Percentiles rank a stretch among this genome's conserved stretches.
Conservation (phyloP, 2,113 vertebrate genomes). For the Malurus alboscapulatus region DNA sequence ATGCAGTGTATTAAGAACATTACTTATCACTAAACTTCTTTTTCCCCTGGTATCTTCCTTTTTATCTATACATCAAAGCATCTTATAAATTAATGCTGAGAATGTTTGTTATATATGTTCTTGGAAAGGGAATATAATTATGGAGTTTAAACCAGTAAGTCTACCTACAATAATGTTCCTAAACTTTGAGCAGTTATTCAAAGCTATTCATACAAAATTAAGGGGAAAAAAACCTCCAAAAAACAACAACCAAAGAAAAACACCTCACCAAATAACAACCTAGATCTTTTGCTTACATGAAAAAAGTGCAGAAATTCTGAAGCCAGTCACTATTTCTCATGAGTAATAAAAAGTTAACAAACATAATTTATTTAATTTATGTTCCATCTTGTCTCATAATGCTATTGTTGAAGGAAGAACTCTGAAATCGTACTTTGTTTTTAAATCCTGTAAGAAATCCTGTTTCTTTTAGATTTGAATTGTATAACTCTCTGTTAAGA, state of each 20-base stretch:
- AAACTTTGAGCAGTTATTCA: background rate
- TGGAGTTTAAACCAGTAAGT: background rate
- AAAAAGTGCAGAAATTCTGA: background rate
- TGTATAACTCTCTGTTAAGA: background rate
- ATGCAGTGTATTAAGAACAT: background rate
- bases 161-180: background rate
- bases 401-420: background rate
- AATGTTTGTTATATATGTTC: background rate
- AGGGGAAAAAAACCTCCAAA: background rate
- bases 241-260: background rate
- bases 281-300: background rate
- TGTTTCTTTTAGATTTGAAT: background rate
- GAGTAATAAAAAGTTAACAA: background rate
- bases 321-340: background rate
- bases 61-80: background rate
- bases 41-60: background rate
- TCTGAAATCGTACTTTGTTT: background rate
- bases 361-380: fast-evolving
- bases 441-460: background rate
- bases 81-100: background rate
- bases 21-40: background rate
- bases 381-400: background rate
- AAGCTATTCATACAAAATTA: background rate
- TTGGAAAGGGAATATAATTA: background rate
- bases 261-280: too few relatives aligned